Evolutionary conservation across 2,888 invertebrate genomes (phyloP), one percentile per base, ranked within the genome.

Genomic region (Bugulina stolonifera): DNA sequence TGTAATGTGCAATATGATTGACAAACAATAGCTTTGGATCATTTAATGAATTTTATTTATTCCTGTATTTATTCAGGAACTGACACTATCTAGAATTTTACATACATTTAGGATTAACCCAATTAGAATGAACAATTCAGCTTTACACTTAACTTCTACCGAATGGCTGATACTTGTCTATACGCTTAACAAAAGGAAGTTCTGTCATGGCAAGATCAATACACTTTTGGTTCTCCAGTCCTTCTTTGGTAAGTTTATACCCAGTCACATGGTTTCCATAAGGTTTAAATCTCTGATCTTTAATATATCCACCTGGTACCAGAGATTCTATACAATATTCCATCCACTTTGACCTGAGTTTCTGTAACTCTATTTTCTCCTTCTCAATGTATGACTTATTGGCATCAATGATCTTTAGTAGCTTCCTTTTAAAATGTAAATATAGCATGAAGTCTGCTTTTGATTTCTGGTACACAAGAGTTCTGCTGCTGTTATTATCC

Each of bases 341-440:
- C 18, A 34, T 29, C 64, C 64, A 64, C 5, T 64, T 5, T 14
- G 25, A 14, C 27, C 64, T 64, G 10, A 32, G 32, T 14, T 27
- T 34, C n/a, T n/a, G 25, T 27, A 64, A n/a, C 32, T 32, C 32
- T 10, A 1, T 34, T 10, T 25, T 27, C 32, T 64, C 64, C 27
- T 32, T 64, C 27, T 32, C 32, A 64, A 64, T 64, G 34, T 64
- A 64, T 10, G 25, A 22, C 32, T 64, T 64, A 27, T 64, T 64
- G 5, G 18, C 29, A 14, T 22, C 27, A 10, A 64, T 64, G 32
- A 34, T 64, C 14, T 14, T 5, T 64, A 29, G 29, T 27, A 64
- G 5, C 32, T 64, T 64, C 32, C 32, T 64, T 27, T 64, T 64
- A 32, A 64, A 64, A 32, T 64, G 64, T 14, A n/a, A 2, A 32